Base-by-base conservation (phyloP, 2,888 invertebrate genomes). In the Eledona agricola region DNA sequence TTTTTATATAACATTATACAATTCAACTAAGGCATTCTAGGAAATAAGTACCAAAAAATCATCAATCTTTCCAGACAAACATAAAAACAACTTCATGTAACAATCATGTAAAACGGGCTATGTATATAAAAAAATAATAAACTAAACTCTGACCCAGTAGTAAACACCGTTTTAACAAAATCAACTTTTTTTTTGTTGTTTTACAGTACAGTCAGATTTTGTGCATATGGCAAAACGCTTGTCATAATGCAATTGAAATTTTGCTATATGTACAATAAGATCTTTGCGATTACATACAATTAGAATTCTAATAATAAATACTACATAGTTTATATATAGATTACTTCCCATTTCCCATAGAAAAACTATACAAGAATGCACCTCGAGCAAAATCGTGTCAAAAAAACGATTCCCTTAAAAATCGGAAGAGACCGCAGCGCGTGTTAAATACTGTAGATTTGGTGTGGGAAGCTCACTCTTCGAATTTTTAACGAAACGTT, bases 231-330 rank as follows among this genome's bases (percentile, higher is more conserved):
- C 66, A 64, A 66, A 68, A 63, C 40, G 45, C 42, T 34, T 34
- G 47, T 25, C 26, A 57, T 29, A 5, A 35, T 26, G 28, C 29
- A 47, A 47, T 9, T 43, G 9, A 15, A 28, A 58, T 57, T 64
- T 64, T 65, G 65, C 60, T 56, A 59, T 65, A 64, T 66, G 62
- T 60, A 65, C 65, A 63, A 61, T 59, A 63, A 65, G 60, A 65
- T 42, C 32, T 29, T 49, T 52, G 37, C 37, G 47, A 47, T 45
- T 57, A 37, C 50, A 47, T 51, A 55, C 12, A 51, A 42, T 46
- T 35, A 46, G 32, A 37, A 52, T 51, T 50, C 55, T 58, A 60
- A 55, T 42, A 60, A 61, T 57, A 59, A 61, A 61, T 59, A 61
- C 59, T 59, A 59, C 51, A 51, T 51, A 47, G 19, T 26, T 43